These are phyloP conservation scores for Drosophila ironensis DNA, from an alignment of 1,140 invertebrate genomes.

Conservation along the genomic window DNA sequence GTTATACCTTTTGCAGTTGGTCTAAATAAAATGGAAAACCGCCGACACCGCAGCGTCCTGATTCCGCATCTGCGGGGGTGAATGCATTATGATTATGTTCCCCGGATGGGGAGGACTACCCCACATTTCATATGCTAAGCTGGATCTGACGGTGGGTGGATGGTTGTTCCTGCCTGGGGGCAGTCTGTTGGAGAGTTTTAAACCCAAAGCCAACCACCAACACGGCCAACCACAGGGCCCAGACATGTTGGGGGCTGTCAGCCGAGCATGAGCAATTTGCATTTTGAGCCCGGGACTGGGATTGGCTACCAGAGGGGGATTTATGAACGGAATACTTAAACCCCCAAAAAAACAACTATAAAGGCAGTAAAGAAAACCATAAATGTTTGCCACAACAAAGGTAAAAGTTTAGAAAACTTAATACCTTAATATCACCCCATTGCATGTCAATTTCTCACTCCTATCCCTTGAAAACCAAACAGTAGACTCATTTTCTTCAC, in stretches of 20 bases:
- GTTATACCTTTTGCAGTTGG: constrained; percentile 6
- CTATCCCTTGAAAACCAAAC: too few species aligned
- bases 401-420: too few species aligned
- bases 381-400: too few species aligned
- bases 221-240: constrained; percentile 38
- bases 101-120: constrained; percentile 23
- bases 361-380: too few species aligned
- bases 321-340: constrained; percentile 75
- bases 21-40: constrained; percentile 61
- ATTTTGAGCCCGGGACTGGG: constrained; percentile 59
- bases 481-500: constrained; percentile 4
- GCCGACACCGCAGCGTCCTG: constrained; percentile 38
- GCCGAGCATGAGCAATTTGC: constrained; percentile 70
- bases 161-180: too few species aligned
- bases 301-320: constrained; percentile 77
- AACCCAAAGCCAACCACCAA: constrained; percentile 49
- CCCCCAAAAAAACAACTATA: constrained; percentile 1
- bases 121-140: constrained; percentile 75
- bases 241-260: constrained; percentile 4
- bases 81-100: constrained; percentile 68
- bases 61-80: constrained; percentile 2
- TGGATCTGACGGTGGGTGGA: neutral
- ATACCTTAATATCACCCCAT: too few species aligned
- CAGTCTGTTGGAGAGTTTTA: neutral
- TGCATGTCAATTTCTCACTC: too few species aligned